Conservation (phyloP, 2,113 vertebrate species). For the Charadrius vociferus region DNA sequence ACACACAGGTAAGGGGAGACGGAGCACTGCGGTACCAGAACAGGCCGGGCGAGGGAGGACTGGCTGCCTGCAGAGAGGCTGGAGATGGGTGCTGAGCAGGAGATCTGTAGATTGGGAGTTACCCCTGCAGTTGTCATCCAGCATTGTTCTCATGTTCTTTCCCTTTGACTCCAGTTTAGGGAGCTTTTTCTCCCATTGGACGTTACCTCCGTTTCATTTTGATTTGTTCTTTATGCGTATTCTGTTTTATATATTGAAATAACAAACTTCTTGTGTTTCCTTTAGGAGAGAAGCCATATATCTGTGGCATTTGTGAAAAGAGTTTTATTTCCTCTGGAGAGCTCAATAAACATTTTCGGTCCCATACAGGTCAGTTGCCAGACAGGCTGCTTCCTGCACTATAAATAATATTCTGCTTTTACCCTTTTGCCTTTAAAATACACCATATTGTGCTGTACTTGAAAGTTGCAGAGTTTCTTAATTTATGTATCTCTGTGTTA, state of each 20-base stretch:
- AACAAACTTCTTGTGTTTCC: constrained; percentile 56
- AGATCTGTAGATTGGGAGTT: background rate
- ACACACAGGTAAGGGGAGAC: constrained; percentile 85
- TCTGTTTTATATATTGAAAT: background rate
- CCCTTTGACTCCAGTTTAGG: background rate
- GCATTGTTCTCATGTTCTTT: background rate
- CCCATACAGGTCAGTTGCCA: constrained; percentile 89
- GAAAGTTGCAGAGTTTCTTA: background rate
- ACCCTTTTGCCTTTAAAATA: constrained; percentile 53
- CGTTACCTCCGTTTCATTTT: rapidly evolving
- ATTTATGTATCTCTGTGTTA: background rate
- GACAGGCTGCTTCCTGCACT: constrained; percentile 56
- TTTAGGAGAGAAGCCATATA: constrained; percentile 88
- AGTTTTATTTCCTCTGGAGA: constrained; percentile 93
- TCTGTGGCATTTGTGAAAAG: constrained; percentile 90
- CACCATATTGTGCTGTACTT: background rate
- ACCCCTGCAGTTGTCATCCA: background rate
- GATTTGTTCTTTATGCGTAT: background rate
- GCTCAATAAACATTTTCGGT: constrained; percentile 93
- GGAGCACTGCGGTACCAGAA: rapidly evolving
- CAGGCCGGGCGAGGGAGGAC: background rate
- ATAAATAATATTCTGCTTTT: constrained; percentile 44
- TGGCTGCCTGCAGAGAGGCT: background rate
- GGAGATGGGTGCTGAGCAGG: rapidly evolving
- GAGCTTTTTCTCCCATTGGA: background rate